These are phyloP conservation scores for Himalopsyche phryganea DNA, from an alignment of 1,140 invertebrate species.

Conservation along the genomic window DNA sequence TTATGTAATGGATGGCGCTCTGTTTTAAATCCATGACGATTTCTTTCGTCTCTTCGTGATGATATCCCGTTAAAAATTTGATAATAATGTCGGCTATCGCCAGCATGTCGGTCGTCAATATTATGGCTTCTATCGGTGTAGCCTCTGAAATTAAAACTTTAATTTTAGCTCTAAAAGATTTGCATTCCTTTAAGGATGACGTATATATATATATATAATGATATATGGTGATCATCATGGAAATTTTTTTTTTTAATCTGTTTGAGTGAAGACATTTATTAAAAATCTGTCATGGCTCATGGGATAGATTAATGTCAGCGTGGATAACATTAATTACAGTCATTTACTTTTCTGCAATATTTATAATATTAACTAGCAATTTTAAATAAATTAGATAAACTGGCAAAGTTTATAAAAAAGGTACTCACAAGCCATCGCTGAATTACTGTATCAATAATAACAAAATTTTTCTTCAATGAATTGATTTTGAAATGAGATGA, in stretches of 20 bases:
- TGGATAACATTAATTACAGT: too few species aligned
- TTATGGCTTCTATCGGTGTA: not conserved
- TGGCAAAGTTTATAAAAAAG: too few species aligned
- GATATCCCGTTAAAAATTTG: constrained; percentile 13
- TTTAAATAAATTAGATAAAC: too few species aligned
- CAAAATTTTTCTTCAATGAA: too few species aligned
- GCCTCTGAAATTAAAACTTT: constrained; percentile 1
- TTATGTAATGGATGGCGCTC: constrained; percentile 8
- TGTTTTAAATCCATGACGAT: not conserved
- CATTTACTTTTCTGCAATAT: too few species aligned
- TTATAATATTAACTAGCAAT: too few species aligned
- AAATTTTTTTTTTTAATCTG: too few species aligned
- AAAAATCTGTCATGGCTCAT: too few species aligned
- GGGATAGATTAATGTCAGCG: too few species aligned
- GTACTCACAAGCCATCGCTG: too few species aligned
- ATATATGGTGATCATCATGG: not conserved
- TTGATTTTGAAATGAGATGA: not conserved
- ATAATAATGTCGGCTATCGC: constrained; percentile 6
- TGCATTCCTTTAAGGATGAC: not conserved
- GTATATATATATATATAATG: not conserved
- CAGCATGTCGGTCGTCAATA: constrained; percentile 1
- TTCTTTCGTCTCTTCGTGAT: constrained; percentile 13
- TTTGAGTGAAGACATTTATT: too few species aligned
- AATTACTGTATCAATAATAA: too few species aligned
- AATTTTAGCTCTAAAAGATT: not conserved